Base-by-base conservation (phyloP, 2,113 vertebrate genomes). In the Myanophis thanlyinensis region DNA sequence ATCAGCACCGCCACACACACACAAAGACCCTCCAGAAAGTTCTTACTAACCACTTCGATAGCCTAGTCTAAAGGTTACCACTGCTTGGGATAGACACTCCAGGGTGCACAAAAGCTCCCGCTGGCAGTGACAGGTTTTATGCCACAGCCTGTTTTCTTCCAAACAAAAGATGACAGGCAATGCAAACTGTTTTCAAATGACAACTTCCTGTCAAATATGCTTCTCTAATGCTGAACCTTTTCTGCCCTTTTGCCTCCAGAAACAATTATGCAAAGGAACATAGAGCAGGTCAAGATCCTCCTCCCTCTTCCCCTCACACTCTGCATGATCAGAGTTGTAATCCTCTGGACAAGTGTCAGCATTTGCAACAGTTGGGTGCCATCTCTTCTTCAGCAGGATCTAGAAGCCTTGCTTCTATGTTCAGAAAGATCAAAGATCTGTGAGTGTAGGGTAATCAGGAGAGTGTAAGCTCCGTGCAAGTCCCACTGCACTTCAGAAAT, bases 331-430 rank as follows among this genome's bases (percentile, higher is more conserved):
- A 97, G 94, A 95, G 95, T 91, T 96, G 95, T 97, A 97, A 97
- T 97, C 95, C 96, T 96, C 97, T 94, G 97, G 96, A 97, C 97
- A 97, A 98, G 96, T 97, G 97, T 97, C 96, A 98, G 95, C 95
- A 95, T 95, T 95, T 94, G 96, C 97, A 96, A 97, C 96, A 97
- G 96, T 97, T 97, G 96, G 97, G 96, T 97, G 95, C 95, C 97
- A 94, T 97, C 96, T 97, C 95, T 95, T 95, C 95, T 95, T 94
- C 93, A 20, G 12, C 95, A 93, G 3, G 49, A 97, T 97, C 97
- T 97, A 92, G 96, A 96, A 96, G 96, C 93, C 93, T 96, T 88
- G 93, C 95, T 97, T 90, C 91, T 90, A 96, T 94, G 93, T 94
- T 88, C 80, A 94, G 91, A 92, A 96, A 89, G 91, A 97, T 95